Evolutionary conservation across 2,888 invertebrate genomes (phyloP), one percentile per base, ranked within the genome.

Genomic region (Aleiodes testaceus): DNA sequence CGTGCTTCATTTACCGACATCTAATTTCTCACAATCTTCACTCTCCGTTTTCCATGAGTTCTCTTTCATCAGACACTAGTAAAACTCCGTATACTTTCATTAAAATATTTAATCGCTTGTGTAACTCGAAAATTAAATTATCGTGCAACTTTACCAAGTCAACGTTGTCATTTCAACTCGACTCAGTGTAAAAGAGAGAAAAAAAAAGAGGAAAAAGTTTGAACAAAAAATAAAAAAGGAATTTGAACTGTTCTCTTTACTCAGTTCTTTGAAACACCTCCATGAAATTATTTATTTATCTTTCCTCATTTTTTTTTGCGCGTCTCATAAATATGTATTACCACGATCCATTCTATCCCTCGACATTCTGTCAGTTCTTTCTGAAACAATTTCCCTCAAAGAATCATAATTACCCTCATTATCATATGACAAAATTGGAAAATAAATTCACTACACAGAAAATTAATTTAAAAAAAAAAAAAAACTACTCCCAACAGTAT

Each of bases 71-170:
- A 53, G 67, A 18, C 47, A 16, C 12, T 36, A 45, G 20, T 68
- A 53, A 36, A 36, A 63, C 65, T 67, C 49, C 68, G 64, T 65
- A 42, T 63, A 71, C 71, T 77, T 72, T 75, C 76, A 76, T 77
- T 77, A 77, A 74, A 74, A 77, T 75, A 77, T 77, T 77, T 77
- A 77, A 76, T 72, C 75, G 72, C 72, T 72, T 71, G 72, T 74
- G 70, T 72, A 72, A 77, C 74, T 74, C 67, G 69, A 69, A 74
- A 77, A 76, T 69, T 77, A 72, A 77, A 77, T 76, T 76, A 72
- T 68, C 73, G 61, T 65, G 45, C 70, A 14, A 49, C 49, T 49
- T 49, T 49, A 18, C 49, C 49, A 20, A 20, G 49, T 49, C 49
- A 49, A 49, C 49, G 20, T 49, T n/a, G 16, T 49, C 49, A 20